These are phyloP conservation scores for Clarias pachynema DNA, from an alignment of 2,797 vertebrate genomes.

Conservation along the genomic window DNA sequence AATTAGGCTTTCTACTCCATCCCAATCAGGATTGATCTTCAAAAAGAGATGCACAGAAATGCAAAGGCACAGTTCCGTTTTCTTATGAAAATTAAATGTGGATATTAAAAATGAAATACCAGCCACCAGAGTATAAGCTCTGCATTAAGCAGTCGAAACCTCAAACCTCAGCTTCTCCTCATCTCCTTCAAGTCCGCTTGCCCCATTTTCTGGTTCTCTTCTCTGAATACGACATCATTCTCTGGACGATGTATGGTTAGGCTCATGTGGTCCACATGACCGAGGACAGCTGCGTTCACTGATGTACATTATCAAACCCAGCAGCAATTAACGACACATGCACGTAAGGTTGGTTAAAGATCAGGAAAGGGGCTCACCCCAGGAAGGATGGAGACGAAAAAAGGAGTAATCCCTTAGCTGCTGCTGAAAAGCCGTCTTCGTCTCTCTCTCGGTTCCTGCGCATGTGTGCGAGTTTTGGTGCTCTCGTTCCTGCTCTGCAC, in stretches of 20 bases:
- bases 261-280: conserved; percentile 31
- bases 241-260: conserved; percentile 23
- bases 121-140: neutral
- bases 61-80: neutral
- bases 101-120: conserved; percentile 31
- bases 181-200: conserved; percentile 1
- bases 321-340: conserved; percentile 17
- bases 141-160: conserved; percentile 36
- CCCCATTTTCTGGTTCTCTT: conserved; percentile 22
- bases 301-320: conserved; percentile 30
- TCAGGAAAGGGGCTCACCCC: conserved; percentile 52
- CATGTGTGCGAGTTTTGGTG: conserved; percentile 41
- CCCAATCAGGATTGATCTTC: conserved; percentile 11
- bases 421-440: conserved; percentile 47
- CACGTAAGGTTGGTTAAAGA: conserved; percentile 26
- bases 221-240: neutral
- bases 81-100: conserved; percentile 1
- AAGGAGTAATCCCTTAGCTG: conserved; percentile 52
- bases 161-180: neutral
- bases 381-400: conserved; percentile 48
- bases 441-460: conserved; percentile 49
- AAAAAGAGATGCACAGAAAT: neutral
- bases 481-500: conserved; percentile 29
- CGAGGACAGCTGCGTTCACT: conserved; percentile 31
- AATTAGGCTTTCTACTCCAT: conserved; percentile 25